Evolutionary conservation across 1,140 invertebrate species (phyloP), one percentile per base, ranked within the genome.

Genomic region (Drosophila subobscura): DNA sequence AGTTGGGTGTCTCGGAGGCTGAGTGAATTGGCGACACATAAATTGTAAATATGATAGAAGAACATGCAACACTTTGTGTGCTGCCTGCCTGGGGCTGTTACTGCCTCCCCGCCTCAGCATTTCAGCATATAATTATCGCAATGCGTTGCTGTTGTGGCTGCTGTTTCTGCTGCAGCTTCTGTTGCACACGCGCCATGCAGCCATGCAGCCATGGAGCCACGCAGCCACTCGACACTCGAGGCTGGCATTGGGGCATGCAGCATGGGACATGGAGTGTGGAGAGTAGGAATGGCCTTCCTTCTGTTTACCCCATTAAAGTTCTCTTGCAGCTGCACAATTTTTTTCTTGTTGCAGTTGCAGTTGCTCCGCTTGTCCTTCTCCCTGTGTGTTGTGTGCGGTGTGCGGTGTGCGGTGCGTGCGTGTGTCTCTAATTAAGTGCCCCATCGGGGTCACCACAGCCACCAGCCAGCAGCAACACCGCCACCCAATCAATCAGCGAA

Each of bases 21-120:
- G 72, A 77, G 66, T 77, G 73, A 86, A 85, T 86, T 85, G 83
- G 77, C 83, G 83, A 85, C 81, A 85, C 78, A 85, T 88, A 85
- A 85, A 85, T 85, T 85, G 84, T 61, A 78, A 85, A 86, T 84
- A 84, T 84, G 80, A 86, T 85, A 88, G 74, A 83, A 83, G 79
- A 83, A 83, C 79, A 83, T 77, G 77, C 77, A 72, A 65, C 80
- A 79, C 72, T 68, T 58, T 64, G 49, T 14, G 45, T 53, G 50
- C 55, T 33, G 57, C 6, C 12, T 60, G 14, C 29, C 47, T 25
- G 50, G 29, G 33, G 49, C 37, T 72, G 42, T 29, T 57, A 53
- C 51, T 65, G 77, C 37, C 50, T 63, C 54, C 54, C 23, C 64
- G 47, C 57, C 68, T 47, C 67, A 60, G 54, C 41, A 65, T 37